Conservation (phyloP, 2,113 vertebrate species). For the Pseudolaguvia tuberculata region DNA sequence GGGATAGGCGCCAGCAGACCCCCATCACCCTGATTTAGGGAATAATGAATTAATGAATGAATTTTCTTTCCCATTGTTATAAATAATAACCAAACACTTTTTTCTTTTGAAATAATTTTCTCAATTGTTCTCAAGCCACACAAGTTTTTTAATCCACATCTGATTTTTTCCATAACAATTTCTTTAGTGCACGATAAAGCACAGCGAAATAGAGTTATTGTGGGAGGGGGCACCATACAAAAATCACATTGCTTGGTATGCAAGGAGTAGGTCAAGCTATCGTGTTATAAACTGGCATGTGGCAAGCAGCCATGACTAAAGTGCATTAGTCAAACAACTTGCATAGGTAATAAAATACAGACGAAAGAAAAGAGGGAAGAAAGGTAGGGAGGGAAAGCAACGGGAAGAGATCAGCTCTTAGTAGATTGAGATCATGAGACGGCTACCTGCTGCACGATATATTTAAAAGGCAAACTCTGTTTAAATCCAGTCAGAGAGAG, state of each 20-base stretch:
- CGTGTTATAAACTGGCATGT: constrained; percentile 70
- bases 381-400: constrained; percentile 4
- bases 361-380: background rate
- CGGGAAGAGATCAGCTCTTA: constrained; percentile 51
- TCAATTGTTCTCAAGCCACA: constrained; percentile 8
- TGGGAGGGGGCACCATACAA: constrained; percentile 52
- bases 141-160: constrained; percentile 29
- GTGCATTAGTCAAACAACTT: constrained; percentile 71
- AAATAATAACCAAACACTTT: constrained; percentile 33
- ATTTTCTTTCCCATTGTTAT: constrained; percentile 1
- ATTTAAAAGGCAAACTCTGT: constrained; percentile 53
- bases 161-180: constrained; percentile 45
- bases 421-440: constrained; percentile 72
- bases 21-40: too few species aligned
- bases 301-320: constrained; percentile 66
- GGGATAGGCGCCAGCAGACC: too few species aligned
- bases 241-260: constrained; percentile 67
- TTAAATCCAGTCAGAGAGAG: constrained; percentile 55
- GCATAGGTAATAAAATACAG: constrained; percentile 67
- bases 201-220: constrained; percentile 40
- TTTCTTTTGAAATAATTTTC: constrained; percentile 18
- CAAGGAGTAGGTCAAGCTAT: constrained; percentile 58
- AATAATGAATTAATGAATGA: too few species aligned
- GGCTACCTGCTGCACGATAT: constrained; percentile 60
- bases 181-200: constrained; percentile 38